Conservation (phyloP, 2,797 vertebrate species). For the Phataginus tricuspis region DNA sequence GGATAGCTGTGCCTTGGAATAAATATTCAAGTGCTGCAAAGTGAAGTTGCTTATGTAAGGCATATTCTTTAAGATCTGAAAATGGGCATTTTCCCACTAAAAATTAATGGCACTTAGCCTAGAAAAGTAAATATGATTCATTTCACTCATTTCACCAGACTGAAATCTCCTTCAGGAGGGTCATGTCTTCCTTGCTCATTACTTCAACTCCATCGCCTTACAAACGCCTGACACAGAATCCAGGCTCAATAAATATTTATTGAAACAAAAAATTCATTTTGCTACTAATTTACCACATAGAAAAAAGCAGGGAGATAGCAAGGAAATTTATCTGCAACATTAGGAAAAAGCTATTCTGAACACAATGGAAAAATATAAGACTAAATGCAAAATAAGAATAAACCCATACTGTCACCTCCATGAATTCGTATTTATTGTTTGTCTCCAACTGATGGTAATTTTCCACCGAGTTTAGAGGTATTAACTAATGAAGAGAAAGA, state of each 20-base stretch:
- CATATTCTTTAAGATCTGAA: conserved; percentile 4
- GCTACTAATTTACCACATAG: conserved; percentile 27
- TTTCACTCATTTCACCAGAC: not conserved
- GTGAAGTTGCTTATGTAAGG: not conserved
- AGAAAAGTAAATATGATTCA: conserved; percentile 28
- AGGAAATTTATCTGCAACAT: conserved; percentile 54
- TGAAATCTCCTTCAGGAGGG: not conserved
- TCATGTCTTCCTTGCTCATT: not conserved
- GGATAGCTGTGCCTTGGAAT: not conserved
- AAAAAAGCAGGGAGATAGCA: conserved; percentile 35
- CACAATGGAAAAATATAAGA: conserved; percentile 31
- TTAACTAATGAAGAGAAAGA: conserved; percentile 57
- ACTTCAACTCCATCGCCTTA: conserved; percentile 26
- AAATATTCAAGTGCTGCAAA: not conserved
- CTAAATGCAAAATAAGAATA: conserved; percentile 52
- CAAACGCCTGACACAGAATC: conserved; percentile 12
- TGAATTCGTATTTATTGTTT: conserved; percentile 54
- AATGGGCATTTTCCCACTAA: conserved; percentile 22
- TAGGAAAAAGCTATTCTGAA: conserved; percentile 42
- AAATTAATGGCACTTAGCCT: not conserved
- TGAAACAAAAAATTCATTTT: conserved; percentile 61
- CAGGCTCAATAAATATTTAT: conserved; percentile 58
- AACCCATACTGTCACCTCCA: conserved; percentile 14
- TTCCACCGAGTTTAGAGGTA: not conserved
- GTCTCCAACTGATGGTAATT: conserved; percentile 20